Evolutionary conservation across 2,797 vertebrate species (phyloP).

Genomic region (Sylvilagus floridanus): DNA sequence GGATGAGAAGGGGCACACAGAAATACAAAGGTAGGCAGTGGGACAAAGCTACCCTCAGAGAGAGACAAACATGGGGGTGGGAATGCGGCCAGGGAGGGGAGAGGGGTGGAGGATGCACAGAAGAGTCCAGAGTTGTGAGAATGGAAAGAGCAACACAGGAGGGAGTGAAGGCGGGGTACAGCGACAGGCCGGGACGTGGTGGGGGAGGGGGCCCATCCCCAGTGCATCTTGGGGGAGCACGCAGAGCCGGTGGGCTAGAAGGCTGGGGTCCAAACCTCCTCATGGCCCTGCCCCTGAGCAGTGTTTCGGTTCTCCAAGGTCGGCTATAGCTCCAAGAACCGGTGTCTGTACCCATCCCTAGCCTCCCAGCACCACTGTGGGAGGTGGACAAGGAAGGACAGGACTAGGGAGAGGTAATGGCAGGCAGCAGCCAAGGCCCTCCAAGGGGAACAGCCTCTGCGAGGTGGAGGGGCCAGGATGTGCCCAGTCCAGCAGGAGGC

Average conservation of each 20-base stretch:
- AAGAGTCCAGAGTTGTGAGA: background rate
- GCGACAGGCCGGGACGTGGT: background rate
- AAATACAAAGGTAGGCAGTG: background rate
- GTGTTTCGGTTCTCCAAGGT: constrained; percentile 18
- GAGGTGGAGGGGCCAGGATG: background rate
- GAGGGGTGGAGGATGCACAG: too few relatives aligned
- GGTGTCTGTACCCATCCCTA: background rate
- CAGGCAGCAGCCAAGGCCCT: background rate
- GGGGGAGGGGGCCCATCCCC: background rate
- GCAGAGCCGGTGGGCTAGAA: background rate
- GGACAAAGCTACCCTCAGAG: background rate
- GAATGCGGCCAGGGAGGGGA: constrained; percentile 66
- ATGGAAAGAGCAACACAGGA: background rate
- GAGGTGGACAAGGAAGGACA: background rate
- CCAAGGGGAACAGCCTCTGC: background rate
- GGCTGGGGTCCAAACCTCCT: background rate
- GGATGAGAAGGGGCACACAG: background rate
- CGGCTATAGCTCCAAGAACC: constrained; percentile 33
- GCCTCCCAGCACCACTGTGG: constrained; percentile 27
- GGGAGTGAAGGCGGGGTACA: background rate
- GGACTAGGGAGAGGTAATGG: background rate
- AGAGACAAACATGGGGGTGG: background rate
- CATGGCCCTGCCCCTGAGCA: background rate
- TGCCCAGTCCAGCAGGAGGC: background rate
- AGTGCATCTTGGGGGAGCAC: background rate